phyloP scores from a whole-genome alignment of 37 sponge, comb jelly and placozoan species.

The Oopsacas minuta region DNA sequence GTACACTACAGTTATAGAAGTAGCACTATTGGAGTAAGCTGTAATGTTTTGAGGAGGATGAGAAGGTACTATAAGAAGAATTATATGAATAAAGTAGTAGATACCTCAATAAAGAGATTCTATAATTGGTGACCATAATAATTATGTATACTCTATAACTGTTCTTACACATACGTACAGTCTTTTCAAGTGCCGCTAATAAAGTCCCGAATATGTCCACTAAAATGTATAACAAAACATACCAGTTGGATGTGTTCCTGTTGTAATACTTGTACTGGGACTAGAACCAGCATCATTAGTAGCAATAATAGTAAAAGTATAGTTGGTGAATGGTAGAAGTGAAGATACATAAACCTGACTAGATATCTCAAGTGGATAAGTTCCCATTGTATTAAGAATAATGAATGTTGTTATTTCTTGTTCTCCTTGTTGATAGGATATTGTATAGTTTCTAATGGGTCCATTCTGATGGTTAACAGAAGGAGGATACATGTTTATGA shows the following conservation, averaged over 20 bases:
- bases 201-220: no score
- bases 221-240: neutral
- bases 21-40: neutral
- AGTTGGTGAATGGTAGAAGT: neutral
- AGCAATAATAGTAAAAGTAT: neutral
- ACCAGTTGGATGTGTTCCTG: neutral
- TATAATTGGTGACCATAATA: no score
- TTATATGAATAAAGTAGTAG: neutral
- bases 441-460: constrained; percentile 1
- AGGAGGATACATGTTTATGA: neutral
- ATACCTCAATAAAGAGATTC: no score
- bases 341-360: neutral
- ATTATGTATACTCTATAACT: no score
- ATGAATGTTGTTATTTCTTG: neutral
- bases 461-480: neutral
- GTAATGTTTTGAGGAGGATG: neutral
- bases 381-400: neutral
- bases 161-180: no score
- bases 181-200: no score
- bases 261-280: neutral
- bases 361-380: neutral
- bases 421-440: neutral
- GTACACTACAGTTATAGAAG: neutral
- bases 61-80: neutral
- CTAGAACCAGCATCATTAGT: neutral